Base-by-base conservation (phyloP, 2,888 invertebrate species). In the Corbicula japonica region DNA sequence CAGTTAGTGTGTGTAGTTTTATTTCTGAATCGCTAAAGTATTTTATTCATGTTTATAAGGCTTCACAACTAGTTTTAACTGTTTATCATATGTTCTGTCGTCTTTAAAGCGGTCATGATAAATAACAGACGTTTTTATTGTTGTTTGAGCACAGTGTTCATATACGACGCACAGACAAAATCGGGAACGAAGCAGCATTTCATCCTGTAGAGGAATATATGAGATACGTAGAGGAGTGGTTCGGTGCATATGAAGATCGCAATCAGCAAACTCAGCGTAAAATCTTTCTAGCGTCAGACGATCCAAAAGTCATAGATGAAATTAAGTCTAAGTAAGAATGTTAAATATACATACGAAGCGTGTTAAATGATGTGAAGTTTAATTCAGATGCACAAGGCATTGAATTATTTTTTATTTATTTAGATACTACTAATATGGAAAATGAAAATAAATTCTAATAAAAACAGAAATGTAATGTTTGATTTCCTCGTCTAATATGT, bases 111-210 rank as follows among this genome's bases (percentile, higher is more conserved):
- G n/a, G n/a, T n/a, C n/a, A n/a, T n/a, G n/a, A n/a, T n/a, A n/a
- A n/a, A n/a, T n/a, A n/a, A n/a, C n/a, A n/a, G n/a, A 46, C n/a
- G n/a, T 46, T 4, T 8, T 8, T 8, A 46, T 46, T n/a, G 21
- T 18, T 41, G 38, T 38, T 21, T 6, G 62, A n/a, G 85, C 85
- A 18, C 86, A 95, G 95, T 30, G 92, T 95, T 15, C 95, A 95
- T 90, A 94, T 95, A 26, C 89, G 95, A 58, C 90, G 95, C 32
- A 95, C 95, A 32, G 95, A 95, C 89, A 95, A 95, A 92, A 97
- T 99, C 41, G 99, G 98, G n/a, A 98, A 98, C 0, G 99, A 99
- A 94, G 99, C 99, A 0, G 97, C 98, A 0, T 99, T 97, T 94
- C 99, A 99, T 93, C 95, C 96, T 80, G 95, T 99, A 18, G 97